Conservation (phyloP, 2,113 vertebrate species). For the Mesitornis unicolor region DNA sequence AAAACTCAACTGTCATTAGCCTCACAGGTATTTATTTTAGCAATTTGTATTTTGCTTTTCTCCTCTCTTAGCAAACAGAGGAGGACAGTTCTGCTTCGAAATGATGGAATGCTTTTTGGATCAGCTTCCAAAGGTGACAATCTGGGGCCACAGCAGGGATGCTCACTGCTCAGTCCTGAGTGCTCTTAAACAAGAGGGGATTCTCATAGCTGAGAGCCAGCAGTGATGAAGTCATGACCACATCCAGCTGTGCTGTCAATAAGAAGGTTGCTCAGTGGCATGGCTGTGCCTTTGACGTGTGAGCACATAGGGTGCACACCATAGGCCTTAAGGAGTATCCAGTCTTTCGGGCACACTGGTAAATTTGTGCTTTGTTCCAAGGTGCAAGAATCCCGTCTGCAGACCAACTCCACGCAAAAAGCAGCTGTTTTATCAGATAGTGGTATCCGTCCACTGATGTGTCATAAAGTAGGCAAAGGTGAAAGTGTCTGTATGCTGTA, state of each 20-base stretch:
- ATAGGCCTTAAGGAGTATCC: neutral
- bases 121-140: conserved; percentile 9
- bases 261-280: neutral
- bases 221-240: neutral
- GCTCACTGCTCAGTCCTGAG: neutral
- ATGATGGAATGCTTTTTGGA: neutral
- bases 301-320: neutral
- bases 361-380: neutral
- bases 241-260: neutral
- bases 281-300: neutral
- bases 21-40: neutral
- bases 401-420: neutral
- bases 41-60: neutral
- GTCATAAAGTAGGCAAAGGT: neutral
- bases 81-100: neutral
- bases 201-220: neutral
- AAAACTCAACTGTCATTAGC: neutral
- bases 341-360: neutral
- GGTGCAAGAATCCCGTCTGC: neutral
- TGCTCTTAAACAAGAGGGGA: neutral
- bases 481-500: neutral
- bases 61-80: neutral
- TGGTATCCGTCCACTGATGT: neutral
- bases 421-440: neutral
- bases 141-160: neutral